These are phyloP conservation scores for Chrysogorgia sp. DNA, from an alignment of 92 coral and sea anemone species.

Conservation along the genomic window DNA sequence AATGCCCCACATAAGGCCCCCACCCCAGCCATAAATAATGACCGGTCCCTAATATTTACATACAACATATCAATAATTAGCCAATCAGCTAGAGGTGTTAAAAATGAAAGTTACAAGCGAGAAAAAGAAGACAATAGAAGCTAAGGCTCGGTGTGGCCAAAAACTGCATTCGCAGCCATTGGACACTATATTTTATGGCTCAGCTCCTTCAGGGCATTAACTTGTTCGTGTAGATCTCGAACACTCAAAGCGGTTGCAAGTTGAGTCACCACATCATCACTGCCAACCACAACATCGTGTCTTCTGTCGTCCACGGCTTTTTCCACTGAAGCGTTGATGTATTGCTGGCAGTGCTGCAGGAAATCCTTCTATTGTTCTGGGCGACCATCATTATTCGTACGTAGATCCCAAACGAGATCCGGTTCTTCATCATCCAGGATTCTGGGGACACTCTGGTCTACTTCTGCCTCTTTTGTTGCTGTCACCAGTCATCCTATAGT, in stretches of 20 bases:
- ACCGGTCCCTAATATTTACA: too few species aligned
- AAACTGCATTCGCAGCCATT: conserved; percentile 52
- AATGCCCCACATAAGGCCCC: too few species aligned
- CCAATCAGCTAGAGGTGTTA: too few species aligned
- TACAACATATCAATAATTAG: too few species aligned
- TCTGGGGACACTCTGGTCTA: conserved; percentile 44
- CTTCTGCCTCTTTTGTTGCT: conserved; percentile 37
- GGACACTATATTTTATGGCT: conserved; percentile 42
- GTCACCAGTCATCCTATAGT: conserved; percentile 55
- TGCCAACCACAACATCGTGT: conserved; percentile 6
- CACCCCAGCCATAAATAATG: too few species aligned
- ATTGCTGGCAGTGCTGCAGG: conserved; percentile 35
- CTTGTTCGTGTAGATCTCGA: conserved; percentile 39
- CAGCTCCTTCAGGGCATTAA: conserved; percentile 41
- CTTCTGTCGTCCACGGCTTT: conserved; percentile 36
- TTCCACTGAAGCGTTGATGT: conserved; percentile 21
- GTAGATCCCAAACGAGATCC: conserved; percentile 48
- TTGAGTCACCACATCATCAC: conserved; percentile 36
- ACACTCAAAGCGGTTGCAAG: conserved; percentile 48
- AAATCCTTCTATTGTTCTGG: conserved; percentile 31
- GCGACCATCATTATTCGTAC: conserved; percentile 35
- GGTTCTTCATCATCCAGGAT: conserved; percentile 60
- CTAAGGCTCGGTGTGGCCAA: conserved; percentile 47
- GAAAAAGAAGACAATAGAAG: too few species aligned
- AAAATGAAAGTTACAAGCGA: too few species aligned